A percentile compares a stretch with the other conserved stretches of the same genome.
These are phyloP conservation scores for Antennarius maculatus DNA, from an alignment of 2,797 vertebrate genomes.

Conservation along the genomic window DNA sequence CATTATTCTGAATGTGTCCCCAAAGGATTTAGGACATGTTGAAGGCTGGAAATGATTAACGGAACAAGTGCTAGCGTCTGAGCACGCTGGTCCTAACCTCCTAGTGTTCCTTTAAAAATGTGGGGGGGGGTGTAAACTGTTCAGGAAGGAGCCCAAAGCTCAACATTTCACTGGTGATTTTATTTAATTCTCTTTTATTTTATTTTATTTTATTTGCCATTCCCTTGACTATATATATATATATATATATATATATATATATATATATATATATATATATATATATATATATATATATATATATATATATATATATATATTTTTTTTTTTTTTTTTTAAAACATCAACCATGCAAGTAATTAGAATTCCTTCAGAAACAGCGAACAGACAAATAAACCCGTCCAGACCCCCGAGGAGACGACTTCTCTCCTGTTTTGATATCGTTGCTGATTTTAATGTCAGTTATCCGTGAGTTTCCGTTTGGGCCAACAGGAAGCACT, in stretches of 20 bases:
- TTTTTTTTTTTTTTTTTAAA: too few species aligned
- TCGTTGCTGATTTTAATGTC: neutral
- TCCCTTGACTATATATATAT: conserved; percentile 25
- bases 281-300: too few species aligned
- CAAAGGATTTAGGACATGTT: neutral
- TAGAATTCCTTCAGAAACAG: conserved; percentile 16
- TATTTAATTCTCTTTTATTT: conserved; percentile 10
- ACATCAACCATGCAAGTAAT: conserved; percentile 7
- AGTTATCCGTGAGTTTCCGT: neutral
- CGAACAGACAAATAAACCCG: conserved; percentile 14
- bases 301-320: too few species aligned
- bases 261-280: too few species aligned
- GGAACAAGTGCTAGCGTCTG: neutral
- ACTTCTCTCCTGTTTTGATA: neutral
- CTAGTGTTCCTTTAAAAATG: neutral
- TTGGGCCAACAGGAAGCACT: neutral
- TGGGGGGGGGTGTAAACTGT: neutral
- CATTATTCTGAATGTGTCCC: conserved; percentile 1
- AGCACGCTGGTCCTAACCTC: neutral
- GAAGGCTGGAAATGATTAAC: neutral
- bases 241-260: too few species aligned
- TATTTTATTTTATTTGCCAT: neutral
- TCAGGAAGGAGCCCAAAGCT: neutral
- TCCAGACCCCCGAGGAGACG: conserved; percentile 9
- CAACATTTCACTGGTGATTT: conserved; percentile 26